Evolutionary conservation across 2,797 vertebrate species (phyloP), one percentile per base, ranked within the genome.

Genomic region (Molothrus ater): DNA sequence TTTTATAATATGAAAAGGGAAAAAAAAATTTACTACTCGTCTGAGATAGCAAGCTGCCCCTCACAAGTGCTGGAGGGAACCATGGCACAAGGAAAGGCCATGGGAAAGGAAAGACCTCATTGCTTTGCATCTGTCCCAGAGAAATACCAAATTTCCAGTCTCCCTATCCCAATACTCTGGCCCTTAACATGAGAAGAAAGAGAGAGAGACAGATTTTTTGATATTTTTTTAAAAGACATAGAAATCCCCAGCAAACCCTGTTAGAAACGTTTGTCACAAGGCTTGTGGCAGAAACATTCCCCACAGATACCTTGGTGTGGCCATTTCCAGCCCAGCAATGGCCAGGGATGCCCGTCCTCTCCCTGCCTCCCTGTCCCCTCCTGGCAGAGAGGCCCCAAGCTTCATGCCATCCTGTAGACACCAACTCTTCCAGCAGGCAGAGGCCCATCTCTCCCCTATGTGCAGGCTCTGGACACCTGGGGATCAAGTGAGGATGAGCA

Each of bases 1-100:
- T 98, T 98, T 98, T 98, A 97, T 98, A 97, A 98, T 93, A 96
- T 91, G 96, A 88, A 92, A 95, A 96, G 61, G 80, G 74, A 93
- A 95, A 86, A 95, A 86, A 91, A 91, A 80, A 86, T 78, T 48
- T 92, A 82, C 88, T 88, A 71, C 74, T 96, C 16, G 3, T 86
- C 90, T 91, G 95, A 95, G 94, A 82, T 97, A 92, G 92, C 93
- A 86, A 93, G 76, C 69, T 90, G 74, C 43, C 94, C 92, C 92
- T 95, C 80, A 73, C 7, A 3, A 90, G 73, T 78, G 61, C 80
- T 80, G 60, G 93, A 92, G 96, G 95, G 96, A 96, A 91, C 84
- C 84, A 69, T 2, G 29, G 92, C 78, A 81, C 47, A 81, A 54
- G 48, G 45, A 88, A 88, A 76, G 63, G 92, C 78, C 25, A 3